A percentile compares a stretch with the other conserved stretches of the same genome.
phyloP scores from a whole-genome alignment of 2,113 vertebrate species.

The Aphyosemion australe region DNA sequence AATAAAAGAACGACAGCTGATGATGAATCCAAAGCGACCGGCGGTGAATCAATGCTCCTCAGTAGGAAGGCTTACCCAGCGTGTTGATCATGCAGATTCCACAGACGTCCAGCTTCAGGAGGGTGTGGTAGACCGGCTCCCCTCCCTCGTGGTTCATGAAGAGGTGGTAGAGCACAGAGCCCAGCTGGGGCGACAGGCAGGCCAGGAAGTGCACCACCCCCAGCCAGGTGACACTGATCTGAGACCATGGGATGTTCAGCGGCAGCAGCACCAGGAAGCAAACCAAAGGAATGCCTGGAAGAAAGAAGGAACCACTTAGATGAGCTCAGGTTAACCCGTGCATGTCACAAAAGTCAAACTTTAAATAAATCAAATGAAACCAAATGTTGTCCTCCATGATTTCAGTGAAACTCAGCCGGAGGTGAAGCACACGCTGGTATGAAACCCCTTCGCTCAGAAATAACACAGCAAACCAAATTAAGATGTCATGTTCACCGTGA shows the following conservation, averaged over 20 bases:
- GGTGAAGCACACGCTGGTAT: background rate
- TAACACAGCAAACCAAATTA: constrained; percentile 21
- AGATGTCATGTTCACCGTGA: constrained; percentile 38
- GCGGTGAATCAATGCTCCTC: background rate
- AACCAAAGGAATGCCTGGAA: constrained; percentile 87
- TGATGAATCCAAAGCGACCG: too few species aligned
- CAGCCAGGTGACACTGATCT: constrained; percentile 89
- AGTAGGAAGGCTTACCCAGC: constrained; percentile 74
- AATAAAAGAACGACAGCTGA: constrained; percentile 7
- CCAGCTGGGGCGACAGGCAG: constrained; percentile 88
- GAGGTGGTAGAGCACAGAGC: constrained; percentile 91
- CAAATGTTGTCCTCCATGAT: too few species aligned
- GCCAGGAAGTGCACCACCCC: constrained; percentile 90
- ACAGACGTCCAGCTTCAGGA: constrained; percentile 92
- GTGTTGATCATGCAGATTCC: constrained; percentile 94
- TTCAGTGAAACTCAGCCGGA: constrained; percentile 3
- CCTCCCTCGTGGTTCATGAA: constrained; percentile 95
- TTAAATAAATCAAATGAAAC: background rate
- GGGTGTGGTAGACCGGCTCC: constrained; percentile 86
- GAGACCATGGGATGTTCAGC: constrained; percentile 89
- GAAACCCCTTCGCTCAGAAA: constrained; percentile 6
- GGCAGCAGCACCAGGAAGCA: constrained; percentile 90
- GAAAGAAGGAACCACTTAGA: background rate
- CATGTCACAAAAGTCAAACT: too few species aligned
- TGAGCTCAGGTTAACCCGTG: too few species aligned